Conservation (phyloP, 92 coral and sea anemone genomes). For the Pocillopora meandrina region DNA sequence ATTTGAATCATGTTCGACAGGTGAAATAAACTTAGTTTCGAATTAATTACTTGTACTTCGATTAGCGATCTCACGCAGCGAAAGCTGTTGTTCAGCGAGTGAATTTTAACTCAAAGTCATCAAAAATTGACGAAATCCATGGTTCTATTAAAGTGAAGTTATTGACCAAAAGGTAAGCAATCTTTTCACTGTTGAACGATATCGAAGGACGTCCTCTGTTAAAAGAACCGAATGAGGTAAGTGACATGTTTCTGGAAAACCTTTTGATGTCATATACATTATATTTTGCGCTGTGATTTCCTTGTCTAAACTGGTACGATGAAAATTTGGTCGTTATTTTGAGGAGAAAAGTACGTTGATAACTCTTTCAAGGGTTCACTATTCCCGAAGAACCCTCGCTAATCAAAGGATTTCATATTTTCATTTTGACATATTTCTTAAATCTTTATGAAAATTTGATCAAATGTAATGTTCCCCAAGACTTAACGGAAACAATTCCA, state of each 20-base stretch:
- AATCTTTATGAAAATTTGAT: too few species aligned
- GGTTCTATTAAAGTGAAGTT: not conserved
- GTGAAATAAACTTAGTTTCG: not conserved
- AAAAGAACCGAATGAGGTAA: not conserved
- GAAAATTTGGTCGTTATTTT: too few species aligned
- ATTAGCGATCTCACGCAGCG: not conserved
- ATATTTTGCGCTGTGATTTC: not conserved
- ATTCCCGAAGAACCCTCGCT: too few species aligned
- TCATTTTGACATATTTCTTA: too few species aligned
- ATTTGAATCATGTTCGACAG: not conserved
- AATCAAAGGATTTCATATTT: too few species aligned
- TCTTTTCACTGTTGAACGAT: not conserved
- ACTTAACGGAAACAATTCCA: too few species aligned
- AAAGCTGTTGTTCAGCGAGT: not conserved
- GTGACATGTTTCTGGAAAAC: not conserved
- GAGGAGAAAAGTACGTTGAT: too few species aligned
- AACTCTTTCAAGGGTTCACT: too few species aligned
- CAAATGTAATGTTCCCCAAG: too few species aligned
- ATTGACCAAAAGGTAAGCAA: not conserved
- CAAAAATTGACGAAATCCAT: not conserved
- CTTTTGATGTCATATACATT: not conserved
- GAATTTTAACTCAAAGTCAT: not conserved
- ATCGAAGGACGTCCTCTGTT: not conserved
- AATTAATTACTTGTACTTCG: conserved; percentile 6
- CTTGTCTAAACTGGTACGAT: too few species aligned